These are phyloP conservation scores for Sebastiscus albofasciatus DNA, from an alignment of 2,797 vertebrate genomes.

Conservation along the genomic window DNA sequence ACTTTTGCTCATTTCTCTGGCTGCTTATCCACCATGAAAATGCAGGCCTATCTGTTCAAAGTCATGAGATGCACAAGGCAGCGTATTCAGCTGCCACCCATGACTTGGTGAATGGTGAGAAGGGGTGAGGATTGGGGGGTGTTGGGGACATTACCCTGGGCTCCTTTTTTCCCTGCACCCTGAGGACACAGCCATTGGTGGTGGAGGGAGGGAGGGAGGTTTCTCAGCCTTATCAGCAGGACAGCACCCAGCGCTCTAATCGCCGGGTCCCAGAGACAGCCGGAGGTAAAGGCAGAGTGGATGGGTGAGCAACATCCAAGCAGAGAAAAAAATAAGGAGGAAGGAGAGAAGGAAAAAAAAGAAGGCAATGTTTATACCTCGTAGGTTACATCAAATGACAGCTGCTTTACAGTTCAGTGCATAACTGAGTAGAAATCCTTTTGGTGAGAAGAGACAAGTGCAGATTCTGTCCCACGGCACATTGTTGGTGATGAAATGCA, in stretches of 20 bases:
- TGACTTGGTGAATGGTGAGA: slow-evolving; percentile 36
- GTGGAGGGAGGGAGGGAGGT: slow-evolving; percentile 31
- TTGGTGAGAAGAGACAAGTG: slow-evolving; percentile 37
- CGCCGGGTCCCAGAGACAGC: slow-evolving; percentile 75
- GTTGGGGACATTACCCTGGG: slow-evolving; percentile 51
- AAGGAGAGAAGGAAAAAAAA: neutral
- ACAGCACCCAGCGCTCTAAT: slow-evolving; percentile 80
- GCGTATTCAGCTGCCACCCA: slow-evolving; percentile 46
- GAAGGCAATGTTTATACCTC: slow-evolving; percentile 59
- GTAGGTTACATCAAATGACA: slow-evolving; percentile 69
- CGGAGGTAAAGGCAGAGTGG: slow-evolving; percentile 59
- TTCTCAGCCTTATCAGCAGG: slow-evolving; percentile 81
- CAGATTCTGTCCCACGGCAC: slow-evolving; percentile 44
- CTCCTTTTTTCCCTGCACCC: slow-evolving; percentile 31
- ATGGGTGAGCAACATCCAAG: slow-evolving; percentile 59
- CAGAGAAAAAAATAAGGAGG: slow-evolving; percentile 7
- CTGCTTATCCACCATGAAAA: slow-evolving; percentile 53
- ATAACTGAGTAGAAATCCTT: slow-evolving; percentile 59
- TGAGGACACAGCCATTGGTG: slow-evolving; percentile 63
- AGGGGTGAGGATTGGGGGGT: slow-evolving; percentile 27
- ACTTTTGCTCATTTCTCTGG: slow-evolving; percentile 13
- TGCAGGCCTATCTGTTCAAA: slow-evolving; percentile 38
- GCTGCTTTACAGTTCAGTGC: slow-evolving; percentile 66
- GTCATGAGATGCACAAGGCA: slow-evolving; percentile 34
- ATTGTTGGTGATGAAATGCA: slow-evolving; percentile 38